Base-by-base conservation (phyloP, 2,888 invertebrate genomes). In the Morinoia aosen region DNA sequence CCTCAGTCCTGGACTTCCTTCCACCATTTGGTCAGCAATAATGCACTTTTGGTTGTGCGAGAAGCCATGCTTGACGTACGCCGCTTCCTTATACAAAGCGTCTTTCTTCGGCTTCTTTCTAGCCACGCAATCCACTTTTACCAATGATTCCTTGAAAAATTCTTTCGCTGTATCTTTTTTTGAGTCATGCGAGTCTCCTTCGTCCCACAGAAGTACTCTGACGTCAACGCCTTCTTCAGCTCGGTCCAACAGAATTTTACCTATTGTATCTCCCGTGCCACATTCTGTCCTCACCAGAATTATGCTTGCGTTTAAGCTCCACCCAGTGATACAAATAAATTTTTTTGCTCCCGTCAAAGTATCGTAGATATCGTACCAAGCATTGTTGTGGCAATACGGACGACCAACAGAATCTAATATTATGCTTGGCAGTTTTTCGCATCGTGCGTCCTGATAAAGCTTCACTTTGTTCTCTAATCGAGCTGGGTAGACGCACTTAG, bases 151-250 rank as follows among this genome's bases (percentile, higher is more conserved):
- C n/a, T 95, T 95, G 95, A 95, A 95, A 33, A 64, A 95, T 61
- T 95, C 95, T 56, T 95, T 95, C 10, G 95, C 95, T 61, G 95
- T 95, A n/a, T 95, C 95, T 61, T 95, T 95, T 58, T 95, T 95
- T 11, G 95, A 14, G 39, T 95, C 95, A n/a, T 61, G 64, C 40
- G 95, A 95, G 57, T 95, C 95, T 14, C 57, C 95, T 64, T 95
- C 95, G 58, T 95, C 95, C 95, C 95, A 95, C 19, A 95, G 64
- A 58, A 95, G 58, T 33, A 95, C 40, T n/a, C 95, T 39, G 12
- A 95, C 95, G 56, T 95, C 95, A 58, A 95, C 95, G 48, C 95
- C 95, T 64, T 95, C 95, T n/a, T 95, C 95, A 19, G 95, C 95
- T 95, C 64, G 58, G 12, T 61, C 95, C 48, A 64, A n/a, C 40